Base-by-base conservation (phyloP, 2,113 vertebrate species). In the Polypterus senegalus region DNA sequence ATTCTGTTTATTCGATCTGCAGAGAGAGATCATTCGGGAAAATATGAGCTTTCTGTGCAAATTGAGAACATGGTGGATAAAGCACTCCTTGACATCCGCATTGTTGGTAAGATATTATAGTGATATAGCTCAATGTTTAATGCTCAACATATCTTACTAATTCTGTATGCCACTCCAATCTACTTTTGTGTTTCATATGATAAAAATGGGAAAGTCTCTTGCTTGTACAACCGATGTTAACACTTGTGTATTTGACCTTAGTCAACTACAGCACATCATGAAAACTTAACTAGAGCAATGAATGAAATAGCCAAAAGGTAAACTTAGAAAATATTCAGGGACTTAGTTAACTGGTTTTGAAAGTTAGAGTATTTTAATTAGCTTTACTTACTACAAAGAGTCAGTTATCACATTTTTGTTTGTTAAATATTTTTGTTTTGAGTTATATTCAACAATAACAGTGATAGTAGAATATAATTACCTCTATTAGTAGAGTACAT, bases 1-100 rank as follows among this genome's bases (percentile, higher is more conserved):
- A 89, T 94, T 68, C 76, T 95, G 66, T 95, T 94, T 73, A 89
- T 94, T 70, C 87, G 92, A 69, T 71, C 86, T 2, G 70, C 87
- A 0, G 85, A 81, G 27, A 83, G 89, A 45, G 48, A 51, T 6
- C 84, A 94, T 79, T 92, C 92, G 0, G 92, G 92, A 3, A 83
- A 69, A 46, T 94, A 93, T 63, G 86, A 86, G 0, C 77, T 95
- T 47, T 71, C 60, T 0, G 89, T 94, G 46, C 79, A 87, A 73
- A 85, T 94, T 3, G 92, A 94, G 77, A 88, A 88, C 77, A 78
- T 88, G 81, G 68, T 73, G 51, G 92, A 91, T 77, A 81, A 74
- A 2, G 91, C 86, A 3, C 76, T 70, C 67, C 71, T 95, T 7
- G 57, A 74, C 66, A 91, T 95, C 75, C 86, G 84, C 63, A 63